These are phyloP conservation scores for Yponomeuta sedellus DNA, from an alignment of 2,888 invertebrate genomes.

Conservation along the genomic window DNA sequence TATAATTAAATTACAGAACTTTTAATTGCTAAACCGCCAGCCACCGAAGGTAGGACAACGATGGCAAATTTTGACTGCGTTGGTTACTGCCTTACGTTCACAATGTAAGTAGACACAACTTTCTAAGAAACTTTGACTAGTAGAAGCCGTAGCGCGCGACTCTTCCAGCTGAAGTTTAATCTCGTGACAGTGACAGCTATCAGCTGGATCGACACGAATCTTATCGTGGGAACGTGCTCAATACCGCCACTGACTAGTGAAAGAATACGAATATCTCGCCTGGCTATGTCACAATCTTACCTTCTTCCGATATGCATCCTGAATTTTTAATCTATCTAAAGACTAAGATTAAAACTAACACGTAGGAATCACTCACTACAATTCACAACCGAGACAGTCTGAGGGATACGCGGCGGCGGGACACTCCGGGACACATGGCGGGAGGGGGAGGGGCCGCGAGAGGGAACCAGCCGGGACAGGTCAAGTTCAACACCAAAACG, in stretches of 20 bases:
- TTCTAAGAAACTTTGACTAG: not conserved
- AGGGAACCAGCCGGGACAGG: conserved; percentile 5
- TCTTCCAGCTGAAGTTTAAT: not conserved
- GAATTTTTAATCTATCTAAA: not conserved
- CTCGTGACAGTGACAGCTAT: not conserved
- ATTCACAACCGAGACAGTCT: not conserved
- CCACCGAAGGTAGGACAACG: no score
- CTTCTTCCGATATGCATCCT: not conserved
- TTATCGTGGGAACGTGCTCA: not conserved
- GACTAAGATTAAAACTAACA: not conserved
- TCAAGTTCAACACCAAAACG: conserved; percentile 1
- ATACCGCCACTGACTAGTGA: not conserved
- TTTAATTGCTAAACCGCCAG: no score
- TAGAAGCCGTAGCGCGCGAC: not conserved
- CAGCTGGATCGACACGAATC: not conserved
- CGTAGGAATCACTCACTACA: not conserved
- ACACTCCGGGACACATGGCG: not conserved
- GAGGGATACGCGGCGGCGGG: not conserved
- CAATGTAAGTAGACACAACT: no score
- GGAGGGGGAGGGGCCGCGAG: not conserved
- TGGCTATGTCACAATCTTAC: not conserved
- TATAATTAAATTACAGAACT: no score
- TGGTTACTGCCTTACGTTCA: no score
- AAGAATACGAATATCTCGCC: not conserved
- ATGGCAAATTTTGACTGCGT: no score